phyloP scores from a whole-genome alignment of 2,888 invertebrate genomes.

The Ectobius pallidus region DNA sequence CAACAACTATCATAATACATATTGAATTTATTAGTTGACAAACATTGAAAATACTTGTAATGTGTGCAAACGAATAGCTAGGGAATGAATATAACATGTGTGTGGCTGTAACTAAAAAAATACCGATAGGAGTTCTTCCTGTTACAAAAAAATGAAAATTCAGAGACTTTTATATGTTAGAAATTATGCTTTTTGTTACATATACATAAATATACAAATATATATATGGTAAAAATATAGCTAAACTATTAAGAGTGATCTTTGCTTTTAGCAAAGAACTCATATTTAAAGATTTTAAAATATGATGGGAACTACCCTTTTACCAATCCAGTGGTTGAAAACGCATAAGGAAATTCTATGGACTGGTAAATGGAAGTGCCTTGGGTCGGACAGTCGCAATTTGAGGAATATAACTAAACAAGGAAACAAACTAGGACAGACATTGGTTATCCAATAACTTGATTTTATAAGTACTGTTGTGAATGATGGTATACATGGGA shows the following conservation, averaged over 20 bases:
- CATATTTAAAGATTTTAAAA: background rate
- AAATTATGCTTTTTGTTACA: conserved; percentile 19
- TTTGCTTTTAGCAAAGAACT: conserved; percentile 20
- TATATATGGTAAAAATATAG: too few species aligned
- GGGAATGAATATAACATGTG: background rate
- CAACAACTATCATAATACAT: background rate
- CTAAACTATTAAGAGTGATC: conserved; percentile 2
- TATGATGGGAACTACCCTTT: background rate
- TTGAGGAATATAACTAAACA: too few species aligned
- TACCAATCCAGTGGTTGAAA: conserved; percentile 4
- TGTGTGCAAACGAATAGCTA: conserved; percentile 8
- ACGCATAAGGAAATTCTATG: conserved; percentile 10
- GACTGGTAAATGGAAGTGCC: conserved; percentile 28
- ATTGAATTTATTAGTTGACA: background rate
- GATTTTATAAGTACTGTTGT: conserved; percentile 20
- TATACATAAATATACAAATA: background rate
- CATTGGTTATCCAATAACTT: too few species aligned
- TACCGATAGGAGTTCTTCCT: too few species aligned
- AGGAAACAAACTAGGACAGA: too few species aligned
- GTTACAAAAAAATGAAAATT: background rate
- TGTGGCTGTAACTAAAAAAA: too few species aligned
- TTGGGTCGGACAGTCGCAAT: conserved; percentile 30
- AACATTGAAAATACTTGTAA: background rate
- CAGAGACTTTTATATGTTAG: conserved; percentile 19
- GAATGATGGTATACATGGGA: background rate